Conservation (phyloP, 2,797 vertebrate species). For the Phrynocephalus vlangalii region DNA sequence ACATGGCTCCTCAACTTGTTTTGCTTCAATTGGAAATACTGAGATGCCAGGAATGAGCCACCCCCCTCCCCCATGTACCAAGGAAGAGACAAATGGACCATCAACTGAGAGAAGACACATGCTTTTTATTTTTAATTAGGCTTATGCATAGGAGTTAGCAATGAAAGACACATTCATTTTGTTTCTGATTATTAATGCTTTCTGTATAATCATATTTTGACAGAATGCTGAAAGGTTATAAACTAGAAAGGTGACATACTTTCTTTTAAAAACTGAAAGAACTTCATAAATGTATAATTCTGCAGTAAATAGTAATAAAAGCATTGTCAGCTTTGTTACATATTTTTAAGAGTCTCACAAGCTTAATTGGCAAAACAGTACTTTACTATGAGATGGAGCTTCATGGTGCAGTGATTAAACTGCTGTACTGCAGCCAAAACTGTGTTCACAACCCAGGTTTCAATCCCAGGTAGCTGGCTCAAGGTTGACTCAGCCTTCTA, state of each 20-base stretch:
- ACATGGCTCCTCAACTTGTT: too few relatives aligned
- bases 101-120: not conserved
- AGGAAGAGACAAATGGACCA: too few relatives aligned
- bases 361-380: not conserved
- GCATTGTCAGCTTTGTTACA: not conserved
- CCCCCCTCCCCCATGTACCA: too few relatives aligned
- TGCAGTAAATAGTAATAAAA: conserved; percentile 1
- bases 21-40: too few relatives aligned
- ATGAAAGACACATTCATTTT: conserved; percentile 12
- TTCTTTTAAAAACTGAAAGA: not conserved
- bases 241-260: conserved; percentile 11
- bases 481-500: too few relatives aligned
- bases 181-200: conserved; percentile 27
- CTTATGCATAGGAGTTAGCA: conserved; percentile 7
- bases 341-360: not conserved
- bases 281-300: not conserved
- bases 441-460: too few relatives aligned
- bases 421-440: too few relatives aligned
- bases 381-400: not conserved
- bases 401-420: too few relatives aligned
- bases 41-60: too few relatives aligned
- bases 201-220: conserved; percentile 29
- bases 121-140: conserved; percentile 11
- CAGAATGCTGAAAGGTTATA: not conserved
- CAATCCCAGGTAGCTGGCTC: too few relatives aligned